phyloP scores from a whole-genome alignment of 2,888 invertebrate species.

The Plagodis pulveraria region DNA sequence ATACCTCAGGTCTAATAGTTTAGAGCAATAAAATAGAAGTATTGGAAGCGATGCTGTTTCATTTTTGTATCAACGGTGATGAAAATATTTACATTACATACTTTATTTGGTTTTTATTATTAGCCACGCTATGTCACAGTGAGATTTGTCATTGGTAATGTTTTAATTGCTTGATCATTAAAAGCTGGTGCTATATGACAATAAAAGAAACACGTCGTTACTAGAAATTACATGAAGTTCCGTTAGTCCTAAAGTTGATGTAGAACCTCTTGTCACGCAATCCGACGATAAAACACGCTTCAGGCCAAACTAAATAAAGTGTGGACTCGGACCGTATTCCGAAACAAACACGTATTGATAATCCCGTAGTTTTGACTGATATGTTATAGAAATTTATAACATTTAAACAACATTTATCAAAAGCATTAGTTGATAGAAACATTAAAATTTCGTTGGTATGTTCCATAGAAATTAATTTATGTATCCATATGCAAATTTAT shows the following conservation, averaged over 20 bases:
- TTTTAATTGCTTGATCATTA: slow-evolving; percentile 11
- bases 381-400: slow-evolving; percentile 4
- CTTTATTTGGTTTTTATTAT: too few species aligned
- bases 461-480: slow-evolving; percentile 7
- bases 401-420: slow-evolving; percentile 12
- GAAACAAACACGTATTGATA: slow-evolving; percentile 21
- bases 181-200: slow-evolving; percentile 60
- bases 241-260: slow-evolving; percentile 71
- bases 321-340: slow-evolving; percentile 23
- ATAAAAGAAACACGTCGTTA: slow-evolving; percentile 79
- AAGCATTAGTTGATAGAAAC: slow-evolving; percentile 10
- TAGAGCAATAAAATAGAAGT: neutral
- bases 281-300: slow-evolving; percentile 68
- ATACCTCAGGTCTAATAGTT: neutral
- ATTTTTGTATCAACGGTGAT: too few species aligned
- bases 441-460: slow-evolving; percentile 10
- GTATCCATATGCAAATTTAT: slow-evolving; percentile 12
- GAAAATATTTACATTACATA: too few species aligned
- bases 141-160: slow-evolving; percentile 2
- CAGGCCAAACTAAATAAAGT: slow-evolving; percentile 54
- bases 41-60: too few species aligned
- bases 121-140: neutral
- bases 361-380: slow-evolving; percentile 11
- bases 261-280: slow-evolving; percentile 74
- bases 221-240: slow-evolving; percentile 78